Evolutionary conservation across 2,797 vertebrate genomes (phyloP).

Genomic region (Ptychobarbus kaznakovi): DNA sequence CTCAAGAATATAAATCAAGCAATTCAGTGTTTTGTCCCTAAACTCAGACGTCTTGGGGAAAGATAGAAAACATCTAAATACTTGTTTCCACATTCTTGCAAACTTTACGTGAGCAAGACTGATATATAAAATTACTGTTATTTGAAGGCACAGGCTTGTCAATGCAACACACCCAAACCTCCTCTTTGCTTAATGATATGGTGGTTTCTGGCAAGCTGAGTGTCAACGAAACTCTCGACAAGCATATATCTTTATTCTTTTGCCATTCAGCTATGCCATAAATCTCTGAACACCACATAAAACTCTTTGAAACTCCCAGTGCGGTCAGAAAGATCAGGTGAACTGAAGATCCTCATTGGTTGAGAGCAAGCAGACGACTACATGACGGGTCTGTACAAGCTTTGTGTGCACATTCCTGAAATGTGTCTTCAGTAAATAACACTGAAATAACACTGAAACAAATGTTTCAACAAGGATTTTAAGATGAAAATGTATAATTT

Average conservation of each 20-base stretch:
- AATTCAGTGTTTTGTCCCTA: not conserved
- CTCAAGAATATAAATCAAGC: not conserved
- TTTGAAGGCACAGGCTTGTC: not conserved
- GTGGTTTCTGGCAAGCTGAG: not conserved
- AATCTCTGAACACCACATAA: not conserved
- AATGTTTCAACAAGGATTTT: not conserved
- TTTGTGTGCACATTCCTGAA: slow-evolving; percentile 20
- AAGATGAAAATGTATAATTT: not conserved
- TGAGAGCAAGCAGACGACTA: not conserved
- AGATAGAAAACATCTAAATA: not conserved
- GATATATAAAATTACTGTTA: not conserved
- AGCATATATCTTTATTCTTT: not conserved
- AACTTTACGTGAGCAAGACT: not conserved
- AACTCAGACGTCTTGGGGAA: not conserved
- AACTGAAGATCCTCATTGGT: not conserved
- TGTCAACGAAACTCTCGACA: not conserved
- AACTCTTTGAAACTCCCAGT: not conserved
- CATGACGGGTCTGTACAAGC: not conserved
- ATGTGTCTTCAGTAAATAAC: not conserved
- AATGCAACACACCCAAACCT: not conserved
- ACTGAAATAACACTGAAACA: not conserved
- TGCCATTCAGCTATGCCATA: not conserved
- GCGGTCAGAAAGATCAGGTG: not conserved
- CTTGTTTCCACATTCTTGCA: not conserved
- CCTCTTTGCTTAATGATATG: not conserved